Percentiles rank a stretch among this genome's conserved stretches.
Evolutionary conservation across 2,888 invertebrate genomes (phyloP).

Genomic region (Volucella inanis): DNA sequence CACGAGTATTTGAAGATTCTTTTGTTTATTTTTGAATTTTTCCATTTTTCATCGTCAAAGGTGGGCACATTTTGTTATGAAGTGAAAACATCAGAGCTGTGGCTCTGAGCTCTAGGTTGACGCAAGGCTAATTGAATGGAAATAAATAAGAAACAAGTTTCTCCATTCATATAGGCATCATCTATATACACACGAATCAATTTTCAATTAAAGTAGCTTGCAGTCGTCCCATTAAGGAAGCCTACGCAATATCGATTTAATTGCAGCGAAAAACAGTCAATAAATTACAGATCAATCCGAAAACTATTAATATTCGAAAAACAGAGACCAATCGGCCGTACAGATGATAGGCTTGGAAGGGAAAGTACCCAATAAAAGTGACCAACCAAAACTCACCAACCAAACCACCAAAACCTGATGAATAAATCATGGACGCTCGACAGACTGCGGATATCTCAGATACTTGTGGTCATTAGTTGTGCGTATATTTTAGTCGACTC

Average conservation of each 20-base stretch:
- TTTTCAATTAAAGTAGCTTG: constrained; percentile 46
- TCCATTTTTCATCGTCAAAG: constrained; percentile 49
- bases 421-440: constrained; percentile 62
- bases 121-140: constrained; percentile 56
- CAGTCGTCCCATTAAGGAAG: constrained; percentile 42
- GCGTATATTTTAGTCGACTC: constrained; percentile 31
- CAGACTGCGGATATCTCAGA: not conserved
- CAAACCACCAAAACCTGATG: constrained; percentile 45
- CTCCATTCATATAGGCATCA: constrained; percentile 7
- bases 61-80: constrained; percentile 58
- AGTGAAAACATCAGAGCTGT: constrained; percentile 44
- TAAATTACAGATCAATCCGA: constrained; percentile 71
- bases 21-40: constrained; percentile 20
- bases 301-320: constrained; percentile 57
- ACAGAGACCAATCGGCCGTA: constrained; percentile 2
- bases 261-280: constrained; percentile 60
- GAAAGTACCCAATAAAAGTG: constrained; percentile 35
- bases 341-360: not conserved
- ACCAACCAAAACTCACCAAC: constrained; percentile 27
- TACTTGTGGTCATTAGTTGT: constrained; percentile 7
- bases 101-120: not conserved
- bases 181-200: constrained; percentile 28
- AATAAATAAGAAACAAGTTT: constrained; percentile 29
- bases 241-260: constrained; percentile 65
- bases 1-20: constrained; percentile 31